Evolutionary conservation across 1,140 invertebrate species (phyloP).

Genomic region (Drosophila eugracilis): DNA sequence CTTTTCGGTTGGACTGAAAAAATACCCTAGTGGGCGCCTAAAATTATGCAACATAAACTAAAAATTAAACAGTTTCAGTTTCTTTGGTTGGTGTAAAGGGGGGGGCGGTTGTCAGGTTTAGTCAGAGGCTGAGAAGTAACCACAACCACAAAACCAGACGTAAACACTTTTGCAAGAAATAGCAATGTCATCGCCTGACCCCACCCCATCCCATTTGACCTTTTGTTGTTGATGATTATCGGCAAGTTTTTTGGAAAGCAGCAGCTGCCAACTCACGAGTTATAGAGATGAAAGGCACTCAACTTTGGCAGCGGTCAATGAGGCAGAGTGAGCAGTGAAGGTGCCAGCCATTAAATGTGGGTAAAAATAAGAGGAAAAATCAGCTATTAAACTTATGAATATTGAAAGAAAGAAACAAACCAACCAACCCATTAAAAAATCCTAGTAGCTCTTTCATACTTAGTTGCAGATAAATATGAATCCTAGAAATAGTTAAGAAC

Average conservation of each 20-base stretch:
- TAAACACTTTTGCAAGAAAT: conserved; percentile 65
- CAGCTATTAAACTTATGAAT: too few relatives aligned
- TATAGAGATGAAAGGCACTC: conserved; percentile 11
- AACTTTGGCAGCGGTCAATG: conserved; percentile 2
- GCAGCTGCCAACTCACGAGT: conserved; percentile 4
- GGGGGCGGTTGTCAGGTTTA: background rate
- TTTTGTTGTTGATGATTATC: conserved; percentile 50
- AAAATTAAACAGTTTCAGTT: conserved; percentile 66
- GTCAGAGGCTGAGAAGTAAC: too few relatives aligned
- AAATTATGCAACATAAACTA: conserved; percentile 81
- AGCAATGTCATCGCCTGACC: conserved; percentile 33
- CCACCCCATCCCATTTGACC: conserved; percentile 9
- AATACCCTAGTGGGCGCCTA: conserved; percentile 15
- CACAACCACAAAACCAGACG: conserved; percentile 69
- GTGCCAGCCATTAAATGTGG: too few relatives aligned
- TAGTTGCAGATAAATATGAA: conserved; percentile 6
- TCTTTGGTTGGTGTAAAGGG: background rate
- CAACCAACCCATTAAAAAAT: too few relatives aligned
- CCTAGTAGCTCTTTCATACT: background rate
- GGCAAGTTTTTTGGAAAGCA: conserved; percentile 23
- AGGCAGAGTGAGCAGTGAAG: too few relatives aligned
- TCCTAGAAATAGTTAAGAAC: conserved; percentile 22
- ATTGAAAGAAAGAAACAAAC: too few relatives aligned
- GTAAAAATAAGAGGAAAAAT: too few relatives aligned
- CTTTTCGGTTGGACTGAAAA: conserved; percentile 1